Evolutionary conservation across 2,113 vertebrate genomes (phyloP), one percentile per base, ranked within the genome.

Genomic region (Percina caprodes): DNA sequence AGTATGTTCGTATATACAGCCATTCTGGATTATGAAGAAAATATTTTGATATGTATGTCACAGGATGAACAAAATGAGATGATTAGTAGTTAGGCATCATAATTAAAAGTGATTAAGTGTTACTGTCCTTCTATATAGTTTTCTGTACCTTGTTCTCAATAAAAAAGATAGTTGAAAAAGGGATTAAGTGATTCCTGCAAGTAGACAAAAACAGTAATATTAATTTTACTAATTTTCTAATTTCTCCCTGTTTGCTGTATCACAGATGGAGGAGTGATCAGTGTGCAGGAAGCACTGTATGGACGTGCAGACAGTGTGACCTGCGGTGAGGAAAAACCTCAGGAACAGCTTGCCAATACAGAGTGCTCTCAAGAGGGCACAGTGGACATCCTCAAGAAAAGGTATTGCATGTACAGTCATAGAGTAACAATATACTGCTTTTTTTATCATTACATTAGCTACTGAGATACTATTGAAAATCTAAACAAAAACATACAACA

Each of bases 191-290:
- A 54, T 54, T 1, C 0, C 12, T 54, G 0, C 42, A n/a, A 52
- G n/a, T n/a, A 26, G 63, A 26, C 23, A 18, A 48, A 48, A 23
- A 7, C 42, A 12, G 45, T 33, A 6, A 19, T 3, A 16, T 33
- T 6, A 3, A 39, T 39, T 66, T 24, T 13, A 15, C 39, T 15
- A 15, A 46, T 55, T 54, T 39, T 9, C 6, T 35, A 12, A 24
- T 26, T 24, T 26, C 7, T 48, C 3, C 10, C 1, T n/a, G 60
- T n/a, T 42, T 35, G 51, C 2, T 52, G 24, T 61, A 15, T 33
- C 23, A 23, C 67, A 88, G 79, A 70, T 1, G 3, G 0, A 11
- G 77, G 76, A 5, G 86, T 92, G 59, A 89, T 92, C 52, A 72
- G 3, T 6, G 80, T 90, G 16, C 3, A 80, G 46, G 0, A 65